phyloP scores from a whole-genome alignment of 1,140 invertebrate species.

The Formica exsecta region DNA sequence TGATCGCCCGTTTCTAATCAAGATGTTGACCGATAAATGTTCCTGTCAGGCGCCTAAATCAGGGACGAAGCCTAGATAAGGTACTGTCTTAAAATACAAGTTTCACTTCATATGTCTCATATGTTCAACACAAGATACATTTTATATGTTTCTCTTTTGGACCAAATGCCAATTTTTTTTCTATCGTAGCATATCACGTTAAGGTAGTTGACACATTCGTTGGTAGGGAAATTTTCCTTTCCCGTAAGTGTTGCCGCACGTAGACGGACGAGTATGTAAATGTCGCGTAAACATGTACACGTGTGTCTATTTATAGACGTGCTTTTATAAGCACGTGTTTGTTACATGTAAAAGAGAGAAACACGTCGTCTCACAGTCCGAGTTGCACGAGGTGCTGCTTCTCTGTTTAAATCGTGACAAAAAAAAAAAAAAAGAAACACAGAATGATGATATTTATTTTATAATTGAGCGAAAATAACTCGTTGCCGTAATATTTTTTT shows the following conservation, averaged over 20 bases:
- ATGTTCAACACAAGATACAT: constrained; percentile 38
- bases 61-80: constrained; percentile 46
- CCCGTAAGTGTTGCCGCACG: constrained; percentile 23
- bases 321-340: constrained; percentile 50
- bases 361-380: not conserved
- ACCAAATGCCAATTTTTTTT: constrained; percentile 81
- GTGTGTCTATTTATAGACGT: constrained; percentile 64
- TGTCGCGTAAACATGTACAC: constrained; percentile 54
- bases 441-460: not conserved
- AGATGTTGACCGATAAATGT: constrained; percentile 33
- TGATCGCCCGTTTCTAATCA: constrained; percentile 41
- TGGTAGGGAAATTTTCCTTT: constrained; percentile 33
- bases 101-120: not conserved
- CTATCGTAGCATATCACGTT: constrained; percentile 67
- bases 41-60: constrained; percentile 44
- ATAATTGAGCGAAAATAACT: not conserved
- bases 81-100: constrained; percentile 36
- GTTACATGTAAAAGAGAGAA: constrained; percentile 45
- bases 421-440: not conserved
- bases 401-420: not conserved
- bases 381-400: constrained; percentile 29
- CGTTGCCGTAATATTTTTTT: not conserved
- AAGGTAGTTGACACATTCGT: constrained; percentile 4
- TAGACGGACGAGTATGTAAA: constrained; percentile 54
- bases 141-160: constrained; percentile 77